Conservation (phyloP, 2,113 vertebrate genomes). For the Phalacrocorax carbo region DNA sequence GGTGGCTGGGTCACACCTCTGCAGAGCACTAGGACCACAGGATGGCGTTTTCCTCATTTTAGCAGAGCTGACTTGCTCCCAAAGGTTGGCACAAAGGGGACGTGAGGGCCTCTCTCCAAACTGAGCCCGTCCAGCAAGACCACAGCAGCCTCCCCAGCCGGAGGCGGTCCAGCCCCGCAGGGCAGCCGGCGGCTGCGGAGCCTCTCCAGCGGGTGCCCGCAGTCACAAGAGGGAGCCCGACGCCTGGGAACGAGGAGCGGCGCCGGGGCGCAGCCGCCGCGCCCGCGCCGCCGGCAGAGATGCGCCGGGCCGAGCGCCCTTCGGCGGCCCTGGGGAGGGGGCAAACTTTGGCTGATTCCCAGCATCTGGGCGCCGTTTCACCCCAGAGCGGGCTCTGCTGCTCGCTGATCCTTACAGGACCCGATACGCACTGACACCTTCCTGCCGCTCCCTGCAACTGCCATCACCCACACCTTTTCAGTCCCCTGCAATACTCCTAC, state of each 20-base stretch:
- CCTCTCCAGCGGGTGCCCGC: background rate
- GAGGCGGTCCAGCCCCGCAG: too few species aligned
- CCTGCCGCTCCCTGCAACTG: background rate
- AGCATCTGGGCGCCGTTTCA: background rate
- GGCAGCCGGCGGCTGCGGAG: too few species aligned
- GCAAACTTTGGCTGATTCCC: background rate
- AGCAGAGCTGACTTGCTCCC: accelerated
- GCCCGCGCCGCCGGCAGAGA: background rate
- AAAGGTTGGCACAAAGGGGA: accelerated
- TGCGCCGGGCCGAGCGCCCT: accelerated
- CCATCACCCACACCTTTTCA: background rate
- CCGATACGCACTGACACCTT: background rate
- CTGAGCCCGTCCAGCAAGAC: accelerated
- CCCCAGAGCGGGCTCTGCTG: background rate
- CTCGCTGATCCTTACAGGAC: background rate
- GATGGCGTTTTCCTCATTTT: accelerated
- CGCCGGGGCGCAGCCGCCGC: too few species aligned
- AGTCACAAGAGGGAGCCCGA: slow-evolving; percentile 33
- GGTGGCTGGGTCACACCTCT: accelerated
- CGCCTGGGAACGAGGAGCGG: background rate
- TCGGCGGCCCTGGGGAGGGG: background rate
- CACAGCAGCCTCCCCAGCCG: background rate
- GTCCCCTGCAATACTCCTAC: background rate
- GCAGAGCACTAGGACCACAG: background rate
- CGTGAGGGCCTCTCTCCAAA: accelerated